phyloP scores from a whole-genome alignment of 2,797 vertebrate species.

The Enteromius fasciolatus region DNA sequence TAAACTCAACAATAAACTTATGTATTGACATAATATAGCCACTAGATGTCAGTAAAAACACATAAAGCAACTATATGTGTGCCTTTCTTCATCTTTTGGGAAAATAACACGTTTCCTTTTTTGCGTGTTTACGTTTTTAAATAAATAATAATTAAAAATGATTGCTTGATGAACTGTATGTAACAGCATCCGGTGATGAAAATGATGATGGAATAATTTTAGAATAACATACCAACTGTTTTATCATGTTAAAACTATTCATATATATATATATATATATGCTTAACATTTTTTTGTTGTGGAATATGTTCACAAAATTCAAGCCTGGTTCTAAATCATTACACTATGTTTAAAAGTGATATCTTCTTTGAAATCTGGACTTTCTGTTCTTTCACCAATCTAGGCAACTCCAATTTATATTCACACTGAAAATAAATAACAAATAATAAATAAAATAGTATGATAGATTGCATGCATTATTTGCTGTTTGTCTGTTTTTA shows the following conservation, averaged over 20 bases:
- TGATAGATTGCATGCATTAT: background rate
- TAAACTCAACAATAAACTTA: background rate
- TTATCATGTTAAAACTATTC: background rate
- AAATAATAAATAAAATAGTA: background rate
- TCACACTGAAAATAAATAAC: background rate
- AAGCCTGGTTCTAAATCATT: background rate
- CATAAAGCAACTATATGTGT: background rate
- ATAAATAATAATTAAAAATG: background rate
- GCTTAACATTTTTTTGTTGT: background rate
- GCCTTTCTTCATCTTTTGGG: background rate
- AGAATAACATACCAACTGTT: background rate
- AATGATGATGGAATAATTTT: background rate
- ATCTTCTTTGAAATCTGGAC: background rate
- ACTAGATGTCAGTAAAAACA: constrained; percentile 43
- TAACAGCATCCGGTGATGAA: background rate
- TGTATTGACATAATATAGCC: background rate
- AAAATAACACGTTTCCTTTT: background rate
- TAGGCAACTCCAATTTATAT: background rate
- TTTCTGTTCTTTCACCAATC: background rate
- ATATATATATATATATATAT: background rate
- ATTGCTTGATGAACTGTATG: background rate
- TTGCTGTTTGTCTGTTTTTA: background rate
- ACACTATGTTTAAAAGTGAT: background rate
- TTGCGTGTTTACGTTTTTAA: background rate
- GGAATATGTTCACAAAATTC: background rate